These are phyloP conservation scores for Archegozetes longisetosus DNA, from an alignment of 1,140 invertebrate species.

Conservation along the genomic window DNA sequence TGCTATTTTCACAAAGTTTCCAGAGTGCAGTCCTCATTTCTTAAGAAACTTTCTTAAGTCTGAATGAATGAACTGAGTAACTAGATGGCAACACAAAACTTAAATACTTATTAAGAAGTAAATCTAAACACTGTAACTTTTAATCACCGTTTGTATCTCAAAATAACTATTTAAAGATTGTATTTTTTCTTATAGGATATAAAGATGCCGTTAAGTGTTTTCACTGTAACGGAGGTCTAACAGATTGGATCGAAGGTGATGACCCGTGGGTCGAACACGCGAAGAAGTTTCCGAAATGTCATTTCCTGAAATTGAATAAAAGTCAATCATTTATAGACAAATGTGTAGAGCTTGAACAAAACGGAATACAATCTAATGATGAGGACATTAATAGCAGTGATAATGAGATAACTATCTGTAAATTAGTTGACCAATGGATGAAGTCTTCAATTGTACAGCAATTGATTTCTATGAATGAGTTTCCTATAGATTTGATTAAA, in stretches of 20 bases:
- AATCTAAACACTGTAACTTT: too few species aligned
- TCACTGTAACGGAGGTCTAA: slow-evolving; percentile 65
- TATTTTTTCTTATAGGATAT: slow-evolving; percentile 15
- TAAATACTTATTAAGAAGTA: too few species aligned
- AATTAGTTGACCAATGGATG: neutral
- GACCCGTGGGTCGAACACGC: slow-evolving; percentile 77
- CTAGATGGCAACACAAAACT: too few species aligned
- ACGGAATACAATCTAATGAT: neutral
- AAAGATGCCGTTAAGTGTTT: slow-evolving; percentile 59
- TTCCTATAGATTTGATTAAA: neutral
- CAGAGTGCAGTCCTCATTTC: too few species aligned
- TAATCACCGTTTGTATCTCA: too few species aligned
- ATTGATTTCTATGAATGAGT: neutral
- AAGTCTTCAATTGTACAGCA: neutral
- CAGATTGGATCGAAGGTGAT: slow-evolving; percentile 68
- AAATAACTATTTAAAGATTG: too few species aligned
- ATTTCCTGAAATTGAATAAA: slow-evolving; percentile 37
- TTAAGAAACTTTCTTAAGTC: too few species aligned
- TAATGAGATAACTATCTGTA: neutral
- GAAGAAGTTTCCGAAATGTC: slow-evolving; percentile 60
- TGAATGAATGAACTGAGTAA: too few species aligned
- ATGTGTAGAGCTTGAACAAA: neutral
- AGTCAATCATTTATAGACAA: neutral
- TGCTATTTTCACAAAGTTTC: too few species aligned
- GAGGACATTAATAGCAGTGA: neutral